Evolutionary conservation across 2,113 vertebrate genomes (phyloP), one percentile per base, ranked within the genome.

Genomic region (Gasterosteus nipponicus): DNA sequence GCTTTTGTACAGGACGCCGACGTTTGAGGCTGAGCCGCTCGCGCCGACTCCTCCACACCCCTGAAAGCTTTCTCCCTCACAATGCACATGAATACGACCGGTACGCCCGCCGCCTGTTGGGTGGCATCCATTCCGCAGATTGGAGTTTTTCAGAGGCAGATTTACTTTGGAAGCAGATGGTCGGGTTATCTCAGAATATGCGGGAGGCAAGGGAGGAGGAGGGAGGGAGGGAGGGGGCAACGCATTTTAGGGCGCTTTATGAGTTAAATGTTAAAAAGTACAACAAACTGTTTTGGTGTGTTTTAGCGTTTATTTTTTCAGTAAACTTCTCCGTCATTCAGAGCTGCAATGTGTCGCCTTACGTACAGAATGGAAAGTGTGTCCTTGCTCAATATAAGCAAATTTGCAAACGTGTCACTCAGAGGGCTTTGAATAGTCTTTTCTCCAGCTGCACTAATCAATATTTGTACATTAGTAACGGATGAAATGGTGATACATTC

Each of bases 41-140:
- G 61, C 65, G 29, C 42, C 62, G 47, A 77, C 86, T 85, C 82
- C 87, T 77, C 69, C 84, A 84, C 79, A 80, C 74, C 22, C 39
- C 77, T 58, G 51, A 73, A 57, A 74, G 56, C 67, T 75, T 74
- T 72, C 73, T 78, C 54, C 61, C 60, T 60, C 38, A 60, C 70
- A 76, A 56, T 59, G 60, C 76, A 79, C 80, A 79, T 75, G 78
- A 85, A 87, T 57, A 77, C 85, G 66, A 47, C 61, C 73, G 70
- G 69, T 83, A 44, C 54, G 16, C 77, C 47, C 18, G 3, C 0
- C 12, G 62, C 81, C 22, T 75, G 44, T 46, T 64, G 56, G 68
- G 73, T 14, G 3, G 62, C 72, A 77, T 84, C 76, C 83, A 77
- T 79, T 75, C 88, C 75, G 80, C 69, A 86, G 82, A 86, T 85